Evolutionary conservation across 2,797 vertebrate species (phyloP).

Genomic region (Siniperca undulata): DNA sequence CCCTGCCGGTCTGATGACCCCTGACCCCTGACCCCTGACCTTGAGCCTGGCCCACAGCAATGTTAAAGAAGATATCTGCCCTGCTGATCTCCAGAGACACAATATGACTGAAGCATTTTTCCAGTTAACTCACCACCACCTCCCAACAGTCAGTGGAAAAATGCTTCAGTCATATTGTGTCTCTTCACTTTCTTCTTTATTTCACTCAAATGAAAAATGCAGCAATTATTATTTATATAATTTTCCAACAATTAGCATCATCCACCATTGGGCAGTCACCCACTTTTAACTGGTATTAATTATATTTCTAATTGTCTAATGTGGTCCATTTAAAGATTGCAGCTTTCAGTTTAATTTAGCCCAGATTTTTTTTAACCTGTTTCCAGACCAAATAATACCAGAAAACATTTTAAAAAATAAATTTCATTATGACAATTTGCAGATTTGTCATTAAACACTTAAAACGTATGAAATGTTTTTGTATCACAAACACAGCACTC

Average conservation of each 20-base stretch:
- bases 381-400: not conserved
- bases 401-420: too few relatives aligned
- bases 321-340: too few relatives aligned
- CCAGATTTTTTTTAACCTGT: not conserved
- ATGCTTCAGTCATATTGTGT: too few relatives aligned
- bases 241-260: not conserved
- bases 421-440: not conserved
- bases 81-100: not conserved
- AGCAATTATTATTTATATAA: not conserved
- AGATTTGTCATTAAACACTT: not conserved
- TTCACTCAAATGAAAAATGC: slow-evolving; percentile 30
- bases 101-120: too few relatives aligned
- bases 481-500: not conserved
- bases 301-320: not conserved
- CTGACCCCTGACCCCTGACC: too few relatives aligned
- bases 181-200: slow-evolving; percentile 32
- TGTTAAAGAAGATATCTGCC: too few relatives aligned
- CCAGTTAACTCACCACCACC: too few relatives aligned
- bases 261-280: not conserved
- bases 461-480: not conserved
- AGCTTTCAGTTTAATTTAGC: not conserved
- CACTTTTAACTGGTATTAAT: not conserved
- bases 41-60: too few relatives aligned
- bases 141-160: too few relatives aligned
- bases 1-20: too few relatives aligned